These are phyloP conservation scores for Pitta sordida DNA, from an alignment of 2,113 vertebrate genomes.

Conservation along the genomic window DNA sequence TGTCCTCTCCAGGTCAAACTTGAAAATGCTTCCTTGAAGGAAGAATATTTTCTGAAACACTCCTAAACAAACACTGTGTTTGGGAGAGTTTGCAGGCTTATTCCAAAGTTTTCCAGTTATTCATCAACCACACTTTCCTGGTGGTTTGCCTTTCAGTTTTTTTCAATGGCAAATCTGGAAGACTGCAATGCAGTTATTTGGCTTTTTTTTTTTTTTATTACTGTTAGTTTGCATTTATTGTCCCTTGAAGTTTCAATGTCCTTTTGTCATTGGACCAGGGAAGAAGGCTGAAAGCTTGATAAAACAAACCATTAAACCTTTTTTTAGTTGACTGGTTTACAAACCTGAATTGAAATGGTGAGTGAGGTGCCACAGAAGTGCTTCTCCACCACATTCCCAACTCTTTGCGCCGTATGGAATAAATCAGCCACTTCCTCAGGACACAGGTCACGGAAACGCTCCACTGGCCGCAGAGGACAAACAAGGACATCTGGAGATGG, in stretches of 20 bases:
- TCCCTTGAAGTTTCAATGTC: background rate
- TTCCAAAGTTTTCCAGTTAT: background rate
- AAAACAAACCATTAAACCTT: background rate
- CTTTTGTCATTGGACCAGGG: background rate
- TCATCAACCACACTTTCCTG: background rate
- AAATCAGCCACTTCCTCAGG: constrained; percentile 86
- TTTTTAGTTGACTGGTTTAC: background rate
- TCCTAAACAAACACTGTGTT: background rate
- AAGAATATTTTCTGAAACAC: background rate
- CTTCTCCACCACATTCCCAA: constrained; percentile 81
- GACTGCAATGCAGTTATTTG: background rate
- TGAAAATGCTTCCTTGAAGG: background rate
- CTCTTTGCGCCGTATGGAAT: constrained; percentile 78
- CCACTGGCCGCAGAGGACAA: constrained; percentile 82
- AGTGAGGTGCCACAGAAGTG: constrained; percentile 85
- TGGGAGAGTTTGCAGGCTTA: background rate
- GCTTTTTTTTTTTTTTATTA: background rate
- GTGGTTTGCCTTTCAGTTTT: background rate
- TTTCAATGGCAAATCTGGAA: background rate
- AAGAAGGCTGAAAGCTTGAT: background rate
- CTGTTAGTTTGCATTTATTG: background rate
- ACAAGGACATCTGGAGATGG: constrained; percentile 83
- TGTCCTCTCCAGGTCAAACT: background rate
- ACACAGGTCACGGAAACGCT: constrained; percentile 83
- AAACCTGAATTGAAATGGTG: constrained; percentile 87